Conservation (phyloP, 1,140 invertebrate species). For the Drosophila pallidifrons region DNA sequence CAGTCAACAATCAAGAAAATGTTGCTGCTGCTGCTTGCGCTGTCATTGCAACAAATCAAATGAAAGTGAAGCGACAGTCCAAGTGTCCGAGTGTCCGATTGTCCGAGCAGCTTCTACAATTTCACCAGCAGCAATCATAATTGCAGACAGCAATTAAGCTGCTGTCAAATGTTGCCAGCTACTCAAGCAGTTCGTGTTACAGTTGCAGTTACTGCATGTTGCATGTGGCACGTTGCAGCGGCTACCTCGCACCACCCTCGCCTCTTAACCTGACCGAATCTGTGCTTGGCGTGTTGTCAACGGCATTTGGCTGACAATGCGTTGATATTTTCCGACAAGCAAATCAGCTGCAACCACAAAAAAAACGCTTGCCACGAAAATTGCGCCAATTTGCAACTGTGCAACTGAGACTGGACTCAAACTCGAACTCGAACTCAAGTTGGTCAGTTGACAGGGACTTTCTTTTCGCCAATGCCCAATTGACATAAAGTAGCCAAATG, state of each 20-base stretch:
- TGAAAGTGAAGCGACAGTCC: constrained; percentile 62
- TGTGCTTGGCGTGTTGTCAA: constrained; percentile 64
- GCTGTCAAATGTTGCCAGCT: constrained; percentile 75
- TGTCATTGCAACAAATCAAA: constrained; percentile 65
- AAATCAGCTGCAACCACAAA: constrained; percentile 60
- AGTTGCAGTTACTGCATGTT: constrained; percentile 58
- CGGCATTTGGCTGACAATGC: constrained; percentile 73
- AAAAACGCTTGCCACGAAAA: constrained; percentile 54
- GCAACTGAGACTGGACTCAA: constrained; percentile 9
- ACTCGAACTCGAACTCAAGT: constrained; percentile 14
- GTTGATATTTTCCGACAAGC: constrained; percentile 83
- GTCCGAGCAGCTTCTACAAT: constrained; percentile 44
- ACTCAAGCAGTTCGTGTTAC: constrained; percentile 78
- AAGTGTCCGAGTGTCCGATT: constrained; percentile 26
- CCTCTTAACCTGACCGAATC: constrained; percentile 2
- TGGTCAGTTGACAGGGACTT: constrained; percentile 41
- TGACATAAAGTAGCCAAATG: constrained; percentile 60
- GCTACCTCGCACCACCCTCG: constrained; percentile 28
- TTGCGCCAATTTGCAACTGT: constrained; percentile 66
- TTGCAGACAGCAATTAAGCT: constrained; percentile 81
- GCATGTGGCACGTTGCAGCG: constrained; percentile 49
- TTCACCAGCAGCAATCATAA: constrained; percentile 70
- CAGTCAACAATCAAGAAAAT: constrained; percentile 38
- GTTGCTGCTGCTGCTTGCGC: constrained; percentile 23
- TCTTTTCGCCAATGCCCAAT: constrained; percentile 51